These are phyloP conservation scores for Pleuronectes platessa DNA, from an alignment of 2,113 vertebrate species.

Conservation along the genomic window DNA sequence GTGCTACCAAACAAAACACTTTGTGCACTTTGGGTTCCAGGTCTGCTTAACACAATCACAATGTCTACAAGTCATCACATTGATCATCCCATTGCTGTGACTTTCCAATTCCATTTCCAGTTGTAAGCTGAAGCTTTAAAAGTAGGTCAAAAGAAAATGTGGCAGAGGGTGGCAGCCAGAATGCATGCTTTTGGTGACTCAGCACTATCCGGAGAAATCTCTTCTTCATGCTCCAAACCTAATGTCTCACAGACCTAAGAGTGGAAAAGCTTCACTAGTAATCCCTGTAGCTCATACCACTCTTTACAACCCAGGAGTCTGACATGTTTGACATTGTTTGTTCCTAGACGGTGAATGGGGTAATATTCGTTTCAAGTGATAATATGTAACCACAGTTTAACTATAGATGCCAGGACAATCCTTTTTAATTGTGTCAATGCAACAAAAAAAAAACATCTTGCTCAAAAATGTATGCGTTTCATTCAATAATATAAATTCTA, in stretches of 20 bases:
- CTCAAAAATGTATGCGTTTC: too few relatives aligned
- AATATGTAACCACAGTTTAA: not conserved
- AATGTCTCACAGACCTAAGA: not conserved
- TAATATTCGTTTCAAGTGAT: not conserved
- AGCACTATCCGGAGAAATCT: not conserved
- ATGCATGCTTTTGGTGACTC: conserved; percentile 7
- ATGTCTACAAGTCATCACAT: not conserved
- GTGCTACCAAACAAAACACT: not conserved
- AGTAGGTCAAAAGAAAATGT: conserved; percentile 11
- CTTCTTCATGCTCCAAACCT: not conserved
- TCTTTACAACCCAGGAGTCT: not conserved
- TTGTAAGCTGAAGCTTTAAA: not conserved
- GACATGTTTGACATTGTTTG: too few relatives aligned
- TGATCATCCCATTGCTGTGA: not conserved
- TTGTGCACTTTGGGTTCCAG: too few relatives aligned
- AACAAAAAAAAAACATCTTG: not conserved
- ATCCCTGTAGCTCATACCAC: not conserved
- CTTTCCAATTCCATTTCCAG: not conserved
- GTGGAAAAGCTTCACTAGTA: not conserved
- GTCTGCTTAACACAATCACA: not conserved
- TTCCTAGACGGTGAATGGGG: too few relatives aligned
- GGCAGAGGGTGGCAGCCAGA: conserved; percentile 4
- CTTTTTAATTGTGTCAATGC: not conserved
- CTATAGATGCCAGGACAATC: not conserved
- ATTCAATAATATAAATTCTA: too few relatives aligned